Evolutionary conservation across 2,797 vertebrate genomes (phyloP), one percentile per base, ranked within the genome.

Genomic region (Astyanax mexicanus): DNA sequence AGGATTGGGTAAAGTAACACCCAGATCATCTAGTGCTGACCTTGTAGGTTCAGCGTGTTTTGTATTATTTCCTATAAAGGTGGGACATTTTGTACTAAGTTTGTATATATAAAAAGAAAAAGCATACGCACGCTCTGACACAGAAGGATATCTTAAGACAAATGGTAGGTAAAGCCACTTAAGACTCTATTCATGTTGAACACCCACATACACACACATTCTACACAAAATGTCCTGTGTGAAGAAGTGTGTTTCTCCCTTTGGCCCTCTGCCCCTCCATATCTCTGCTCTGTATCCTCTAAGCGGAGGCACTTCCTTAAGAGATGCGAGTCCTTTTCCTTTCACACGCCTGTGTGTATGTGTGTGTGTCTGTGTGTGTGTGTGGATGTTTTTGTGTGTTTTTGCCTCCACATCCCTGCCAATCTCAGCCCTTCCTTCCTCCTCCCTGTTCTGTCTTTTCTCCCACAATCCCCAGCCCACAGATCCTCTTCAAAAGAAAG

Each of bases 351-450:
- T 17, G 32, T 61, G 75, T 58, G 74, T 77, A 67, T 51, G 44
- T 47, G 8, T 51, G 32, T 73, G 66, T 68, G 4, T 51, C 47
- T 51, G 47, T 51, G 47, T 21, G 47, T 21, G n/a, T 21, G 47
- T 51, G 66, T 70, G 12, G 47, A 49, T 49, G n/a, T 49, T 52
- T 52, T 52, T 23, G 49, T 52, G 21, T 52, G 49, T 52, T 23
- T 15, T 68, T 69, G 72, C 44, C 54, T 83, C 68, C 64, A 52
- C 52, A 47, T 75, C 72, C 75, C 40, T 80, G 78, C 81, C 78
- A 83, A 51, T 83, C 85, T 82, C 81, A 54, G 76, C 71, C 76
- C 73, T 82, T 74, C 79, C 77, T 80, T 81, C 79, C 68, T 71
- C 37, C 62, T 72, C 61, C n/a, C 64, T 75, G 40, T 62, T 45